A percentile compares a stretch with the other conserved stretches of the same genome.
Conservation (phyloP, 2,888 invertebrate species). For the Drosophila paracracens region DNA sequence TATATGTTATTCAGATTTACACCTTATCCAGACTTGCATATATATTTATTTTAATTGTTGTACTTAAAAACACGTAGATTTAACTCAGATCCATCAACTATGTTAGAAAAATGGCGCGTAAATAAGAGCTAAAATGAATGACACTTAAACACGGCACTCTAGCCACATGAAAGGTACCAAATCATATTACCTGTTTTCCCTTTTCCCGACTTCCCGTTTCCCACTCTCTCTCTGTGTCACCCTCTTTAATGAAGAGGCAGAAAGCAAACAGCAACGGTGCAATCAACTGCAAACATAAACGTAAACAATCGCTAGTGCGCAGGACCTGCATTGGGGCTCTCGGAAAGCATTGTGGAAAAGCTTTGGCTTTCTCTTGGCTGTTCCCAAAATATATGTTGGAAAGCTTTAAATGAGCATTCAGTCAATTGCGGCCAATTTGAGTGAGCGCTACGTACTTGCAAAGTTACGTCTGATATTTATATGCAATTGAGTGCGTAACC, state of each 20-base stretch:
- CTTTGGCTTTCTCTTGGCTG: constrained; percentile 43
- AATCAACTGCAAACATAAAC: constrained; percentile 71
- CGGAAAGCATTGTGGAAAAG: constrained; percentile 34
- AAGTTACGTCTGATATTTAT: constrained; percentile 7
- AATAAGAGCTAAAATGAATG: constrained; percentile 20
- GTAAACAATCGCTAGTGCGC: constrained; percentile 77
- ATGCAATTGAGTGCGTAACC: constrained; percentile 33
- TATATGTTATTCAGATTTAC: neutral
- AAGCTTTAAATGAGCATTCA: constrained; percentile 75
- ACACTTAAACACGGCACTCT: constrained; percentile 38
- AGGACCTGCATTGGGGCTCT: constrained; percentile 62
- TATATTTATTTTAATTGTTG: neutral
- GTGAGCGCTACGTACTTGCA: constrained; percentile 39
- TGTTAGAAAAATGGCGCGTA: constrained; percentile 13
- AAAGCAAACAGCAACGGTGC: constrained; percentile 42
- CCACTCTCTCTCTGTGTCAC: neutral
- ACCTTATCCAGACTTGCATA: neutral
- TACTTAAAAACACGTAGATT: neutral
- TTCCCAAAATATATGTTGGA: constrained; percentile 25
- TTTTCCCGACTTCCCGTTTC: too few species aligned
- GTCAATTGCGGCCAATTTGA: constrained; percentile 69
- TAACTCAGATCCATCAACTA: too few species aligned
- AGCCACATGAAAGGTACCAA: constrained; percentile 18
- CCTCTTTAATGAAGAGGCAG: constrained; percentile 29
- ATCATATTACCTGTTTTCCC: constrained; percentile 6